A percentile compares a stretch with the other conserved stretches of the same genome.
These are phyloP conservation scores for Naso thynnoides DNA, from an alignment of 2,797 vertebrate species.

Conservation along the genomic window DNA sequence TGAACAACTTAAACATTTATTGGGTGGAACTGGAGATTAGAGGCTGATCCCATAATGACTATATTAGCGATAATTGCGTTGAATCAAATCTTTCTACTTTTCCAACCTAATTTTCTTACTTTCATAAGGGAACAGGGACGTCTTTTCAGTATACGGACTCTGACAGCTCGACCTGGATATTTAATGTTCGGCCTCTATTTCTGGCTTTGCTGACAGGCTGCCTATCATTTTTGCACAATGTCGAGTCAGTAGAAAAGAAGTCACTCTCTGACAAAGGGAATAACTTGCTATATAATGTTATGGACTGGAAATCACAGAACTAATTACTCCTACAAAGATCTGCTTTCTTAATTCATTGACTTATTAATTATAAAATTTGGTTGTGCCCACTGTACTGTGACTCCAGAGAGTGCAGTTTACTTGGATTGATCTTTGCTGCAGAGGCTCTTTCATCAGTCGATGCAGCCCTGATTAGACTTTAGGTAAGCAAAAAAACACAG, in stretches of 20 bases:
- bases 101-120: conserved; percentile 39
- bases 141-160: conserved; percentile 60
- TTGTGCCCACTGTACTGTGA: neutral
- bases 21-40: conserved; percentile 54
- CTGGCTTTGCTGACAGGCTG: conserved; percentile 32
- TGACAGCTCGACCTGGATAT: conserved; percentile 43
- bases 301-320: neutral
- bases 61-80: conserved; percentile 77
- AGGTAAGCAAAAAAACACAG: neutral
- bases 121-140: conserved; percentile 78
- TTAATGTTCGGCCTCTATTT: conserved; percentile 29
- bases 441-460: neutral
- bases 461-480: neutral
- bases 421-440: neutral
- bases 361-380: neutral
- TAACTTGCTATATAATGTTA: neutral
- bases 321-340: neutral
- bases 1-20: conserved; percentile 74
- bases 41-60: conserved; percentile 76
- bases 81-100: conserved; percentile 65
- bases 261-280: neutral
- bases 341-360: neutral
- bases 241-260: conserved; percentile 6
- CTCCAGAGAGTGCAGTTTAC: too few relatives aligned
- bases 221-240: conserved; percentile 28